phyloP scores from a whole-genome alignment of 2,113 vertebrate genomes.

The Columba livia region DNA sequence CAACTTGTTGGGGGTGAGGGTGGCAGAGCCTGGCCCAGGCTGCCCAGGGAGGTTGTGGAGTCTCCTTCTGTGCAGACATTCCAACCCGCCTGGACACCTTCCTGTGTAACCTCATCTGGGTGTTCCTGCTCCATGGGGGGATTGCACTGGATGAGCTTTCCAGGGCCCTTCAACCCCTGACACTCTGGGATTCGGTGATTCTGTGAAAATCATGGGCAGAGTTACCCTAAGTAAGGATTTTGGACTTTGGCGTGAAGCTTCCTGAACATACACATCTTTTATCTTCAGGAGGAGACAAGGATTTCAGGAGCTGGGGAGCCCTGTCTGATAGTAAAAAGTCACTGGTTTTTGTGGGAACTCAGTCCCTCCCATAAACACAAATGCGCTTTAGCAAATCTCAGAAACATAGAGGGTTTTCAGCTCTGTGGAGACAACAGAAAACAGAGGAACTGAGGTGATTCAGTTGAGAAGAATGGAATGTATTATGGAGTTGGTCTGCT shows the following conservation, averaged over 20 bases:
- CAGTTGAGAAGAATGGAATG: not conserved
- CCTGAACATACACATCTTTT: not conserved
- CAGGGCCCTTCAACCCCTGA: too few relatives aligned
- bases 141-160: too few relatives aligned
- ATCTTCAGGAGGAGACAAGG: not conserved
- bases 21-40: too few relatives aligned
- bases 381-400: not conserved
- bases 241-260: not conserved
- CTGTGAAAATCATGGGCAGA: not conserved
- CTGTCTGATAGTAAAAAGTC: not conserved
- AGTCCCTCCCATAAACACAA: not conserved
- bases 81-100: too few relatives aligned
- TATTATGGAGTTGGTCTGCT: not conserved
- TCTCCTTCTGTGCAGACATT: too few relatives aligned
- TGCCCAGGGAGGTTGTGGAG: too few relatives aligned
- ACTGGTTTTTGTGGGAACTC: not conserved
- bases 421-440: not conserved
- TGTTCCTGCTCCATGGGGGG: too few relatives aligned
- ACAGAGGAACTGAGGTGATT: not conserved
- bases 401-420: not conserved
- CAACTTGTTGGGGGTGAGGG: too few relatives aligned
- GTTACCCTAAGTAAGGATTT: not conserved
- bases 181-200: too few relatives aligned
- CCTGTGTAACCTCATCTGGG: too few relatives aligned
- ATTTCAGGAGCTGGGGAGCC: not conserved